Percentiles rank a stretch among this genome's conserved stretches.
Evolutionary conservation across 2,888 invertebrate species (phyloP).

Genomic region (Gari tellinella): DNA sequence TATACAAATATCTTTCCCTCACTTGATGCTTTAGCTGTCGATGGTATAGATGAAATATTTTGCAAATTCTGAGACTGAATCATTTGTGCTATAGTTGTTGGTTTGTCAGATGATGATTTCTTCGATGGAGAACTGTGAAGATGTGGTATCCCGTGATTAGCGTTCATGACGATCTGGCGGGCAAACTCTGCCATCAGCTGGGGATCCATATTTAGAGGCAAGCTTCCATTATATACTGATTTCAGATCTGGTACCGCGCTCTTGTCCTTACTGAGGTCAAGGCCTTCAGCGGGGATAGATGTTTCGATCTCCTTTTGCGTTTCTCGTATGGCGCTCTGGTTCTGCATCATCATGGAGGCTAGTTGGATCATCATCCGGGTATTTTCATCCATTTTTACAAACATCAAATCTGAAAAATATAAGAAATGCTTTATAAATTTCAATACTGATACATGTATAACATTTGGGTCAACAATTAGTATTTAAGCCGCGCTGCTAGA

Average conservation of each 20-base stretch:
- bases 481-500: no score
- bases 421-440: no score
- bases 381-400: slow-evolving; percentile 52
- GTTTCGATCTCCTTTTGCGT: slow-evolving; percentile 32
- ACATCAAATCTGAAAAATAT: background rate
- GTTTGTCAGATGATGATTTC: slow-evolving; percentile 33
- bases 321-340: slow-evolving; percentile 43
- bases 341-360: slow-evolving; percentile 61
- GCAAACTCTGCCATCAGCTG: slow-evolving; percentile 58
- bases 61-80: slow-evolving; percentile 49
- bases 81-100: slow-evolving; percentile 56
- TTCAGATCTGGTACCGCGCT: background rate
- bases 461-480: no score
- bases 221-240: background rate
- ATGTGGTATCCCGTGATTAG: slow-evolving; percentile 5
- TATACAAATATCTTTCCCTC: slow-evolving; percentile 56
- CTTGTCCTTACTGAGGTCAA: background rate
- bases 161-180: slow-evolving; percentile 54
- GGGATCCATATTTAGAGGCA: slow-evolving; percentile 41
- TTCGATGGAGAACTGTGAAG: slow-evolving; percentile 3
- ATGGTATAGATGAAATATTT: background rate
- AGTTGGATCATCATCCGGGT: slow-evolving; percentile 61
- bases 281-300: background rate
- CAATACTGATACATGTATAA: no score
- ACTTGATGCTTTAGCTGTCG: slow-evolving; percentile 25